A percentile compares a stretch with the other conserved stretches of the same genome.
Conservation (phyloP, 2,888 invertebrate genomes). For the Conops quadrifasciatus region DNA sequence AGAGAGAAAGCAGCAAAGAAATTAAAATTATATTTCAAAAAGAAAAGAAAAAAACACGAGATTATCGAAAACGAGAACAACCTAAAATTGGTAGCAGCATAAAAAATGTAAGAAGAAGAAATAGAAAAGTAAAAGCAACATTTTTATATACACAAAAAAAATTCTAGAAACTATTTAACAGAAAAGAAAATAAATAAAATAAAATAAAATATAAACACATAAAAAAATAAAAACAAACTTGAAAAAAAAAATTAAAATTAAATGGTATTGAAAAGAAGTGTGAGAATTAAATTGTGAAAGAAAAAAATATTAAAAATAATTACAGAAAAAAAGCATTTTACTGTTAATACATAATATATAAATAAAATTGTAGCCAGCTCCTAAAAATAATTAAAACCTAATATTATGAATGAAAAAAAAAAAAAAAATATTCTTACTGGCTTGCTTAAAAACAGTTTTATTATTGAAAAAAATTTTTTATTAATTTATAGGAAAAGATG, state of each 20-base stretch:
- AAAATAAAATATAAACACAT: neutral
- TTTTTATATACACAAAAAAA: neutral
- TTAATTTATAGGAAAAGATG: too few relatives aligned
- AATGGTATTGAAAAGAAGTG: slow-evolving; percentile 9
- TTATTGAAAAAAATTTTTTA: neutral
- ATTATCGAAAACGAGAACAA: neutral
- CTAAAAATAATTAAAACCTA: neutral
- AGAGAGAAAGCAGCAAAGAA: too few relatives aligned
- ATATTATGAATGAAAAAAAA: slow-evolving; percentile 18
- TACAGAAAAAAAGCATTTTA: neutral
- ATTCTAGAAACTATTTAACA: neutral
- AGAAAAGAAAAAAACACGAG: neutral
- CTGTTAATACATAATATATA: slow-evolving; percentile 3
- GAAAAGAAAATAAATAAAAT: too few relatives aligned
- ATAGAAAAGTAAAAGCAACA: neutral
- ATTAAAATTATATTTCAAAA: too few relatives aligned
- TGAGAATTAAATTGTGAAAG: slow-evolving; percentile 14
- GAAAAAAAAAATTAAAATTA: slow-evolving; percentile 3
- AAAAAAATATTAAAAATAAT: neutral
- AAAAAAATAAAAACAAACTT: slow-evolving; percentile 8
- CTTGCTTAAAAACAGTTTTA: slow-evolving; percentile 14
- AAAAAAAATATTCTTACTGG: neutral
- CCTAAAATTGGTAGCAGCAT: neutral
- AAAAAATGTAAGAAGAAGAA: neutral
- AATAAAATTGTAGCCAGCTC: neutral